Base-by-base conservation (phyloP, 2,888 invertebrate genomes). In the Lepeophtheirus nordmannii region DNA sequence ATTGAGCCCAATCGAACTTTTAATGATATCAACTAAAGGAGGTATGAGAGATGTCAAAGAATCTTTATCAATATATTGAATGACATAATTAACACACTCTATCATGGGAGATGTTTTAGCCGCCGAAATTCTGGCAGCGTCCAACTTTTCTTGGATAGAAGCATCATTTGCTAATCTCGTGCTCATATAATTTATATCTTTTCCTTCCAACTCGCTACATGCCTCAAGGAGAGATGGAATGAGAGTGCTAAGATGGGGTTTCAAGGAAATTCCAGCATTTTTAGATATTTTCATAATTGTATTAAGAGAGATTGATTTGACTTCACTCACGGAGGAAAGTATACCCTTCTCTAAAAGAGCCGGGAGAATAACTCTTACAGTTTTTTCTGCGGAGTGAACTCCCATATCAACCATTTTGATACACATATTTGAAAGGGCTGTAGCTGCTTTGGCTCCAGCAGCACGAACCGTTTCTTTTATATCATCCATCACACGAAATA, bases 401-500 rank as follows among this genome's bases (percentile, higher is more conserved):
- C 83, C 66, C 39, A 53, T 22, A 58, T 66, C 66, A 20, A 68
- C 71, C 74, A 87, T 86, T 79, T 87, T 71, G 41, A 70, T 70
- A 61, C 69, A 69, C 41, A 67, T 69, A 60, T 69, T 87, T 70
- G 87, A 85, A 17, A 90, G 77, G 22, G 84, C 79, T 70, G 79
- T 81, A 0, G 85, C 82, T 0, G 89, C 85, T 67, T 82, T 82
- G 9, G 81, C 83, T 7, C 89, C 89, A 0, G 86, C 83, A 68
- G 82, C 77, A 62, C 91, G 76, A 0, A 89, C 89, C 30, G 85
- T 87, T 74, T 89, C 92, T 74, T 94, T 93, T 71, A 91, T 87
- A 75, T 94, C 94, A 74, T 94, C 94, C 85, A 91, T 87, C 0
- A 93, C 92, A 22, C 91, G 79, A 74, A 93, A 89, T 69, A 92